Evolutionary conservation across 2,797 vertebrate genomes (phyloP), one percentile per base, ranked within the genome.

Genomic region (Arrhamphus sclerolepis): DNA sequence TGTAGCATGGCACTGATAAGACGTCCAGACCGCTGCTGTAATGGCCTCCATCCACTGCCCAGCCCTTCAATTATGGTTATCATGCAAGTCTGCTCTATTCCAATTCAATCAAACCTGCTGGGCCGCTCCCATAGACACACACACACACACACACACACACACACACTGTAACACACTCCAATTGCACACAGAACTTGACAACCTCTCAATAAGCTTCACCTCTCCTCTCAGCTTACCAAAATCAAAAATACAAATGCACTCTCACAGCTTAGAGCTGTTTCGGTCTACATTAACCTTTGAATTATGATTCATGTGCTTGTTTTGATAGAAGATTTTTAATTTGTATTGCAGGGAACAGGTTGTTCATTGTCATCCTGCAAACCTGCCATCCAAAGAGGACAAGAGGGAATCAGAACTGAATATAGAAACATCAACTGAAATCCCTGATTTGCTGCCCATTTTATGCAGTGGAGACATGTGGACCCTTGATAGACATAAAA

Each of bases 51-150:
- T 79, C 75, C 60, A 66, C 57, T 48, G 71, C 62, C 46, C 53
- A 28, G 52, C 54, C 62, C 77, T 58, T 66, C 72, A 81, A 75
- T 82, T 81, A 80, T 22, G 34, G 74, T 85, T 78, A 82, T 81
- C 66, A 84, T 59, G 80, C 77, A 73, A 83, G 72, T 29, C 68
- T 58, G 66, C 44, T 53, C 56, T 62, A 66, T 62, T 62, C 44
- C 66, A 81, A 77, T 84, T 88, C 66, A 86, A 85, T 85, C 55
- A 76, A 21, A 53, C 46, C 67, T 41, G 50, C 46, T 51, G 56
- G 41, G 50, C 51, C 46, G 1, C 63, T 56, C 73, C 51, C 65
- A 29, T 38, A 17, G 6, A 28, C 58, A 46, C 60, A 60, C 48
- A 48, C 59, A 21, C 20, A 20, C 69, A 44, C 55, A 61, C 54